These are phyloP conservation scores for Megaleporinus macrocephalus DNA, from an alignment of 2,113 vertebrate genomes.

Conservation along the genomic window DNA sequence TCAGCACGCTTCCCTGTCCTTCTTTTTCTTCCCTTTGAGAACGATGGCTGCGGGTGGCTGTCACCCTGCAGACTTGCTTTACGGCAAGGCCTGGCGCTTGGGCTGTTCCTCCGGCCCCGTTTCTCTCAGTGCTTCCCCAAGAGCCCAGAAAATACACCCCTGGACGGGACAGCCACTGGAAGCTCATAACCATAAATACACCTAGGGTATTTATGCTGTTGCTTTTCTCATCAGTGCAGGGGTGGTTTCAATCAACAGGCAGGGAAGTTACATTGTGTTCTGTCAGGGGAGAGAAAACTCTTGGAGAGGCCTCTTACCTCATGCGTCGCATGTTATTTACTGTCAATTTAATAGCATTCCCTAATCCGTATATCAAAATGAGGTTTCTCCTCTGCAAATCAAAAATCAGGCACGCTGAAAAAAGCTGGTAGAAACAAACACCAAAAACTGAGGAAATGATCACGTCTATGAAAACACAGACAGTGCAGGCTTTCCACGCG, in stretches of 20 bases:
- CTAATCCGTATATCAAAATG: constrained; percentile 1
- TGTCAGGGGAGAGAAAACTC: constrained; percentile 44
- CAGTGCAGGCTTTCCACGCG: not conserved
- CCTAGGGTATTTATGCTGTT: constrained; percentile 58
- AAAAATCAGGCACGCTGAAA: not conserved
- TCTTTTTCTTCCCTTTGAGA: constrained; percentile 38
- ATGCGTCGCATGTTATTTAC: constrained; percentile 5
- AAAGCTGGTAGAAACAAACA: constrained; percentile 11
- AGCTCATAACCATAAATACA: constrained; percentile 69
- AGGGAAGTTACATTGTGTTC: constrained; percentile 48
- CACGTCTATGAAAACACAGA: constrained; percentile 8
- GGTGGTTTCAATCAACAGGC: constrained; percentile 52
- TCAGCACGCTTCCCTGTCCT: constrained; percentile 25
- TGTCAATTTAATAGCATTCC: not conserved
- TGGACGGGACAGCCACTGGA: constrained; percentile 57
- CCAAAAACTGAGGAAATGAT: constrained; percentile 29
- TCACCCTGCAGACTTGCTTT: constrained; percentile 58
- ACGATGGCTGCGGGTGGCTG: constrained; percentile 33
- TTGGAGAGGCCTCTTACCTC: constrained; percentile 20
- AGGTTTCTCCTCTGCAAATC: constrained; percentile 1
- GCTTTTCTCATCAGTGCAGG: constrained; percentile 61
- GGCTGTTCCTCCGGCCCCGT: constrained; percentile 40
- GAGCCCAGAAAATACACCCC: constrained; percentile 58
- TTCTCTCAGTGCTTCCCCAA: constrained; percentile 46
- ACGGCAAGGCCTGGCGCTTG: constrained; percentile 54